Evolutionary conservation across 2,797 vertebrate species (phyloP).

Genomic region (Pseudochirops corinnae): DNA sequence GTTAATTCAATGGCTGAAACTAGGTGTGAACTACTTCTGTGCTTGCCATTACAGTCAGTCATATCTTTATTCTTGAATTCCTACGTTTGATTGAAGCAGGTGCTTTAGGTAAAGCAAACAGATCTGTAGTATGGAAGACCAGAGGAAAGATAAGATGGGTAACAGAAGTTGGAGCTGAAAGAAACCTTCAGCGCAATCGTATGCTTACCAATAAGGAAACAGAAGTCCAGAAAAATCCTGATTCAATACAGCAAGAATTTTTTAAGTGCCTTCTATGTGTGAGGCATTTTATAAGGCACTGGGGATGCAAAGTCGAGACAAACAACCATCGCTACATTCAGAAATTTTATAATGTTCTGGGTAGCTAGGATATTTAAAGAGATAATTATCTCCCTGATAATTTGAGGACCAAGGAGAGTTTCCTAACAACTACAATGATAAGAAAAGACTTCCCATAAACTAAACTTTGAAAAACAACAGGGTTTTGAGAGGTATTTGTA

Average conservation of each 20-base stretch:
- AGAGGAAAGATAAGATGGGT: neutral
- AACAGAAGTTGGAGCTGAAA: neutral
- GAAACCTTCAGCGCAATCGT: neutral
- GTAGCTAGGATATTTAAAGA: neutral
- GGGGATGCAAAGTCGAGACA: neutral
- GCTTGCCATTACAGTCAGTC: too few relatives aligned
- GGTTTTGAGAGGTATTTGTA: neutral
- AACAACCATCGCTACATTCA: neutral
- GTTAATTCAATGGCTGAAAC: too few relatives aligned
- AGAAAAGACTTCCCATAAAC: neutral
- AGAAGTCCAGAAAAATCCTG: neutral
- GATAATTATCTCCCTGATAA: neutral
- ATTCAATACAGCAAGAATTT: neutral
- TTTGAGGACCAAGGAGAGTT: neutral
- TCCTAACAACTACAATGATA: neutral
- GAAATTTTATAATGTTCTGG: neutral
- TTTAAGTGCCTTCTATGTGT: neutral
- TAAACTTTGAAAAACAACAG: neutral
- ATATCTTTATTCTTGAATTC: neutral
- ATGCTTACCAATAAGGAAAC: neutral
- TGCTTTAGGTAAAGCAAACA: neutral
- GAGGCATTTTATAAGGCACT: neutral
- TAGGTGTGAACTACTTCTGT: too few relatives aligned
- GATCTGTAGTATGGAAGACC: neutral
- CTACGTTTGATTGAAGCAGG: neutral